Percentiles rank a stretch among this genome's conserved stretches.
These are phyloP conservation scores for Progne subis DNA, from an alignment of 2,113 vertebrate genomes.

Conservation along the genomic window DNA sequence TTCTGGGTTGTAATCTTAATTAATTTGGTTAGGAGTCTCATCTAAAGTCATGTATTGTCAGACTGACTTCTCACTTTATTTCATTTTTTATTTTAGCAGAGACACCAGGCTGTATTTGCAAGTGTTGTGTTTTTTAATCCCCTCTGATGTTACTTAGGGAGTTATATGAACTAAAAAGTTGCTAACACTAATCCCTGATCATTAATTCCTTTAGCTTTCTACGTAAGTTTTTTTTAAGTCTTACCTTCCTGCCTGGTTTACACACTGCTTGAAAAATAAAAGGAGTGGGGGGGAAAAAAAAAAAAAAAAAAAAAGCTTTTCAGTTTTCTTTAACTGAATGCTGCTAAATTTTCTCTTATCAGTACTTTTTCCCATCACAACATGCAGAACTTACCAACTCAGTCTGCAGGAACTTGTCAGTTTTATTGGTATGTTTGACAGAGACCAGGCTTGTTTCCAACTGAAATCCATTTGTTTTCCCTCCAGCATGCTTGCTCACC, in stretches of 20 bases:
- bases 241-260: neutral
- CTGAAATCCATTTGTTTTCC: constrained; percentile 33
- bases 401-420: constrained; percentile 41
- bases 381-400: neutral
- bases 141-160: neutral
- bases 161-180: no score
- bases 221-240: neutral
- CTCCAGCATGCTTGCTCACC: neutral
- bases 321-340: neutral
- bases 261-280: neutral
- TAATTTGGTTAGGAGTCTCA: neutral
- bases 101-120: neutral
- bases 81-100: neutral
- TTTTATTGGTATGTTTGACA: constrained; percentile 53
- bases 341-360: constrained; percentile 10
- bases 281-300: neutral
- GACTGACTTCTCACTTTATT: neutral
- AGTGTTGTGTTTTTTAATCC: neutral
- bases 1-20: neutral
- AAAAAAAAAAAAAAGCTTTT: neutral
- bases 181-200: neutral
- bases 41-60: neutral
- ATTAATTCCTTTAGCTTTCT: neutral
- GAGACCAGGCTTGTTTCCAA: constrained; percentile 53
- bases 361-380: neutral